Percentiles rank a stretch among this genome's conserved stretches.
Evolutionary conservation across 2,888 invertebrate species (phyloP).

Genomic region (Teinopalpus imperialis): DNA sequence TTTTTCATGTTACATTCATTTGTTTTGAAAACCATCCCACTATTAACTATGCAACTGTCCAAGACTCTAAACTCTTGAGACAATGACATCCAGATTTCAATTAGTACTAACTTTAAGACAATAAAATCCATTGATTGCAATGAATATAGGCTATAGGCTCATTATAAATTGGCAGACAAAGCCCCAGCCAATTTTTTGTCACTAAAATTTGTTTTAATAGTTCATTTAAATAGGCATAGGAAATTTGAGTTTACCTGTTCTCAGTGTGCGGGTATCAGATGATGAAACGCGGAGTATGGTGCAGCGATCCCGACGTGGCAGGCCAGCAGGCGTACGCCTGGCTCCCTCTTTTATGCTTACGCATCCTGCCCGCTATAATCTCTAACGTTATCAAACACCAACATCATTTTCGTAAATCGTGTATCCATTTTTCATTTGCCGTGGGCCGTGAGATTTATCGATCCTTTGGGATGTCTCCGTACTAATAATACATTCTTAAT

Average conservation of each 20-base stretch:
- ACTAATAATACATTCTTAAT: conserved; percentile 77
- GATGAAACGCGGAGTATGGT: conserved; percentile 55
- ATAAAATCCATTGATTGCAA: too few species aligned
- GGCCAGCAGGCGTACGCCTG: conserved; percentile 76
- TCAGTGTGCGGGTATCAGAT: conserved; percentile 66
- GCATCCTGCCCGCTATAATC: conserved; percentile 73
- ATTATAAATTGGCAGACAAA: too few species aligned
- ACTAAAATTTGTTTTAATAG: not conserved
- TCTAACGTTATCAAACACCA: conserved; percentile 70
- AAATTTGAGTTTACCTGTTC: conserved; percentile 45
- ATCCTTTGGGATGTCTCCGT: conserved; percentile 66
- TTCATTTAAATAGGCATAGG: too few species aligned
- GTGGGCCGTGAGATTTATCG: conserved; percentile 75
- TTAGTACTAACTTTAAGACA: too few species aligned
- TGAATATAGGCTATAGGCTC: too few species aligned
- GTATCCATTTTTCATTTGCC: conserved; percentile 78
- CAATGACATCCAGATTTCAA: too few species aligned
- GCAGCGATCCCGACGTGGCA: conserved; percentile 63
- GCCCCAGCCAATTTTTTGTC: too few species aligned
- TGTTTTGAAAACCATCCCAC: too few species aligned
- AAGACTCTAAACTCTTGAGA: too few species aligned
- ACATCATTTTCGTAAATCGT: conserved; percentile 69
- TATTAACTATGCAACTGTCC: too few species aligned
- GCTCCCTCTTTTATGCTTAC: conserved; percentile 77
- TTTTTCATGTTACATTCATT: too few species aligned